Percentiles rank a stretch among this genome's conserved stretches.
Evolutionary conservation across 2,888 invertebrate species (phyloP).

Genomic region (Orthosia gothica): DNA sequence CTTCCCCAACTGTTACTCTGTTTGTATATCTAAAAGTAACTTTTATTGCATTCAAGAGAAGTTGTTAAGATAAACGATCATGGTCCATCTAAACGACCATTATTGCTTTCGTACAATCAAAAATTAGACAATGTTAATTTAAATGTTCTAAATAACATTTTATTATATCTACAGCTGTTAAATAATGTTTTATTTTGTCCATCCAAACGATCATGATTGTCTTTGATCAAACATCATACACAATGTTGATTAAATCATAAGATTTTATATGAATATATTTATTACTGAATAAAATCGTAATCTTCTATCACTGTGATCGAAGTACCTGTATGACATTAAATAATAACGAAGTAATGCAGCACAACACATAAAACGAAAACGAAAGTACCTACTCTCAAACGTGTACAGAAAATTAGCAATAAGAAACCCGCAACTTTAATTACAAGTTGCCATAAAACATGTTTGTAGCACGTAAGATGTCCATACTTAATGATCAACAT

Average conservation of each 20-base stretch:
- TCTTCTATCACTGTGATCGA: too few species aligned
- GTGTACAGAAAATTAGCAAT: conserved; percentile 19
- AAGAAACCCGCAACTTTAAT: conserved; percentile 32
- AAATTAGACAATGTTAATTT: too few species aligned
- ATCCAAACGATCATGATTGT: background rate
- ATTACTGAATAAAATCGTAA: background rate
- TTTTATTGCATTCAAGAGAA: background rate
- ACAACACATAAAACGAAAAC: conserved; percentile 14
- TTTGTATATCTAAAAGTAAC: too few species aligned
- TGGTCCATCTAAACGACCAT: too few species aligned
- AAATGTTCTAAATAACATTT: too few species aligned
- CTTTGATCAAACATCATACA: background rate
- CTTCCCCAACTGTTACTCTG: background rate
- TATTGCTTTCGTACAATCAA: too few species aligned
- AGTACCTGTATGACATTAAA: background rate
- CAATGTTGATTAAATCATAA: background rate
- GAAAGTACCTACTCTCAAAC: conserved; percentile 21
- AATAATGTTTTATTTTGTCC: too few species aligned
- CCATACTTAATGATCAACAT: conserved; percentile 52
- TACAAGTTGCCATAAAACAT: conserved; percentile 38
- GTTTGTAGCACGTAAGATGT: conserved; percentile 46
- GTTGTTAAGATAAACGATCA: background rate
- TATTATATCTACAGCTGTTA: too few species aligned
- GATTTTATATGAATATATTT: background rate
- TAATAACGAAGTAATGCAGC: too few species aligned